These are phyloP conservation scores for Varanus salvator DNA, from an alignment of 2,113 vertebrate species.

Conservation along the genomic window DNA sequence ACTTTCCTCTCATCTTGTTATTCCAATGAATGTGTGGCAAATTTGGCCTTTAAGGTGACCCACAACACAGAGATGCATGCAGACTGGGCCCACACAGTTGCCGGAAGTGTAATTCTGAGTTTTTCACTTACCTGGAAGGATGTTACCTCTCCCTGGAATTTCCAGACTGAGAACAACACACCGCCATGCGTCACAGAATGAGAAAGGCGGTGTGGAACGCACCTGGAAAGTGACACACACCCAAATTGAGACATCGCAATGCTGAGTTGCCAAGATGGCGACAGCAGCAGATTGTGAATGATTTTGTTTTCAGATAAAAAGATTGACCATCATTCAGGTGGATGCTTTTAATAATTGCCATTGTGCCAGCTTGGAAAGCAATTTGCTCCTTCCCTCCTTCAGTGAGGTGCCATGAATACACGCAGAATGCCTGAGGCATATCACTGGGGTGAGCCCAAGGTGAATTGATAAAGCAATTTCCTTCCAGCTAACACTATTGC, in stretches of 20 bases:
- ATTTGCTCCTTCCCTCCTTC: conserved; percentile 30
- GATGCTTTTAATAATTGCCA: conserved; percentile 28
- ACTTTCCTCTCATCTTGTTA: background rate
- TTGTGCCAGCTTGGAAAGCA: conserved; percentile 25
- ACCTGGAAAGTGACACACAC: conserved; percentile 1
- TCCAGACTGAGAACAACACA: conserved; percentile 34
- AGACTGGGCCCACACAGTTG: conserved; percentile 6
- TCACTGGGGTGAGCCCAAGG: conserved; percentile 4
- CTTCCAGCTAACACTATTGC: conserved; percentile 15
- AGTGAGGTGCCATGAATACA: rapidly evolving
- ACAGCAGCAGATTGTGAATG: conserved; percentile 20
- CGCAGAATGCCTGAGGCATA: background rate
- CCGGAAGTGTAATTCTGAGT: background rate
- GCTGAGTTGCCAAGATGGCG: background rate
- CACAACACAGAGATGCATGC: background rate
- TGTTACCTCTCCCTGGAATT: conserved; percentile 32
- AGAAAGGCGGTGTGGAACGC: conserved; percentile 10
- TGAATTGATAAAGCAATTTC: conserved; percentile 7
- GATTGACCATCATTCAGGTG: background rate
- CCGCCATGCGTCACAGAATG: background rate
- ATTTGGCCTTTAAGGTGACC: background rate
- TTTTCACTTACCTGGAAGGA: conserved; percentile 13
- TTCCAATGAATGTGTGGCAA: conserved; percentile 24
- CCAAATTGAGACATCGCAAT: background rate
- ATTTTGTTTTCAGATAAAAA: conserved; percentile 35